These are phyloP conservation scores for Crocidura indochinensis DNA, from an alignment of 2,797 vertebrate species.

Conservation along the genomic window DNA sequence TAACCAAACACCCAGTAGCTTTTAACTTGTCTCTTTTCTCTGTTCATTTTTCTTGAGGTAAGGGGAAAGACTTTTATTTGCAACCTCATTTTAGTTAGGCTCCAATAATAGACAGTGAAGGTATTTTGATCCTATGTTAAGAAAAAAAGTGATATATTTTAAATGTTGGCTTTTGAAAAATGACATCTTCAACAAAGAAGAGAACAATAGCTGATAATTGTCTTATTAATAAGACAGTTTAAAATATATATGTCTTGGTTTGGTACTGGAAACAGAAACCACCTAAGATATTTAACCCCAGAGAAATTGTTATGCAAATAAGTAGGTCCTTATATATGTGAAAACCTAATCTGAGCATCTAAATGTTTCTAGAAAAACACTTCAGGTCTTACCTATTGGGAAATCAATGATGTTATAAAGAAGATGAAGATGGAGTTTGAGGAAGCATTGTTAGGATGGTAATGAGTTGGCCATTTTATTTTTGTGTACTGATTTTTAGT, in stretches of 20 bases:
- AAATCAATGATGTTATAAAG: not conserved
- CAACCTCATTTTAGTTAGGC: not conserved
- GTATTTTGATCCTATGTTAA: not conserved
- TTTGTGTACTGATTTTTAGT: not conserved
- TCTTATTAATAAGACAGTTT: constrained; percentile 14
- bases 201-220: not conserved
- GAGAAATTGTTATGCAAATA: not conserved
- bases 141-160: not conserved
- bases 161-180: constrained; percentile 42
- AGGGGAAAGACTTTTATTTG: not conserved
- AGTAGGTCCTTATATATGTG: not conserved
- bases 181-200: constrained; percentile 4
- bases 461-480: not conserved
- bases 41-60: not conserved
- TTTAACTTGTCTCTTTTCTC: constrained; percentile 37
- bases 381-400: not conserved
- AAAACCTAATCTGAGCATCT: not conserved
- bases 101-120: not conserved
- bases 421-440: not conserved
- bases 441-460: not conserved
- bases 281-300: constrained; percentile 6
- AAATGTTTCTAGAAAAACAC: not conserved
- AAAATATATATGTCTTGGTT: constrained; percentile 22
- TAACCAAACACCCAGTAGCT: not conserved
- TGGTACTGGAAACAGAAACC: not conserved